Conservation (phyloP, 37 sponge, comb jelly and placozoan genomes). For the Theonella swinhoei region DNA sequence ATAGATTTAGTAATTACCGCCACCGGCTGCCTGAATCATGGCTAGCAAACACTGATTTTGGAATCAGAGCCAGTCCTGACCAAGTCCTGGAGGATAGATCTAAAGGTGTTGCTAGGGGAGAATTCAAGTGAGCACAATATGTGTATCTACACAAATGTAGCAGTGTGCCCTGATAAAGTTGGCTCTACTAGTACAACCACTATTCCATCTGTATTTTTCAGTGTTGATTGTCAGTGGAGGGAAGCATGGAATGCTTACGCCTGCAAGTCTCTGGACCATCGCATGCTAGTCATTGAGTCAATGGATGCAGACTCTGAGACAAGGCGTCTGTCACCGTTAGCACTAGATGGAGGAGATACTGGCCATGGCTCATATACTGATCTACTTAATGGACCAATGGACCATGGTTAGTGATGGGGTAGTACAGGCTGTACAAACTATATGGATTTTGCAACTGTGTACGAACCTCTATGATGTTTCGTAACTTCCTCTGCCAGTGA, state of each 20-base stretch:
- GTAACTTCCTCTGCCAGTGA: too few species aligned
- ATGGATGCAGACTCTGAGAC: conserved; percentile 91
- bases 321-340: conserved; percentile 86
- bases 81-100: conserved; percentile 34
- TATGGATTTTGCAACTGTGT: not conserved
- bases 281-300: conserved; percentile 89
- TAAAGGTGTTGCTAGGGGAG: conserved; percentile 57
- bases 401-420: conserved; percentile 72
- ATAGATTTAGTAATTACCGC: conserved; percentile 45
- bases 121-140: conserved; percentile 15
- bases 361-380: conserved; percentile 78
- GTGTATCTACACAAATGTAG: too few species aligned
- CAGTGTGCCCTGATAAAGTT: too few species aligned
- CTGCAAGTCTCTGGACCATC: conserved; percentile 67
- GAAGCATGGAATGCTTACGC: conserved; percentile 63
- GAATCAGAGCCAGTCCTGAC: not conserved
- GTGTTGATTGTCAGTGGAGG: conserved; percentile 72
- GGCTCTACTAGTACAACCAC: too few species aligned
- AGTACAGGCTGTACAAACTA: not conserved
- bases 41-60: conserved; percentile 27
- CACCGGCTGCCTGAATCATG: conserved; percentile 55
- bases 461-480: too few species aligned
- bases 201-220: not conserved
- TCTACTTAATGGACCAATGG: conserved; percentile 93
- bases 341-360: conserved; percentile 82